These are phyloP conservation scores for Caenorhabditis plicata DNA, from an alignment of 2,888 invertebrate genomes.

Conservation along the genomic window DNA sequence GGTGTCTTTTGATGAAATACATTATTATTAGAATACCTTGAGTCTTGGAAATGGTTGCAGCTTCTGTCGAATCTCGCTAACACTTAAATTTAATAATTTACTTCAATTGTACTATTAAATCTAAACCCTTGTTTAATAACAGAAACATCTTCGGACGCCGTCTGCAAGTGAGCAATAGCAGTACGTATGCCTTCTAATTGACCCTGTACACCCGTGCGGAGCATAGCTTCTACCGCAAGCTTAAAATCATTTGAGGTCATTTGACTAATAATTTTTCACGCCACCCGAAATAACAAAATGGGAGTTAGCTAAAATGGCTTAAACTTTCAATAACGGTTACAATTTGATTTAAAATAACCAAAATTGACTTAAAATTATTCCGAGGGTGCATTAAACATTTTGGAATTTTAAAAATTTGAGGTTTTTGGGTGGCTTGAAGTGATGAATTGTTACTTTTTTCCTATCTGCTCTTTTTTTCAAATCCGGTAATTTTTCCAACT, in stretches of 20 bases:
- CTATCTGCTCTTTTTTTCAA: constrained; percentile 68
- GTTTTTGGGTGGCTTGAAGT: too few species aligned
- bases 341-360: too few species aligned
- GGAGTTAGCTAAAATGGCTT: too few species aligned
- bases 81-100: constrained; percentile 68
- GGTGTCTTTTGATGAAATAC: too few species aligned
- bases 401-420: too few species aligned
- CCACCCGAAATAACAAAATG: too few species aligned
- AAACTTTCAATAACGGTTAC: too few species aligned
- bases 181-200: constrained; percentile 93
- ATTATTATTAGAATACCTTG: too few species aligned
- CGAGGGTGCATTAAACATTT: too few species aligned
- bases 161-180: constrained; percentile 85
- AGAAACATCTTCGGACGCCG: constrained; percentile 80
- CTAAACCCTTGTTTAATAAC: constrained; percentile 73
- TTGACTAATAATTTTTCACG: too few species aligned
- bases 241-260: constrained; percentile 67
- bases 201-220: constrained; percentile 97
- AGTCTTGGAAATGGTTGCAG: constrained; percentile 80
- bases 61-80: constrained; percentile 78
- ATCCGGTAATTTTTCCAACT: constrained; percentile 80
- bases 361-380: too few species aligned
- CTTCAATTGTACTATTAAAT: neutral
- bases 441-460: constrained; percentile 68
- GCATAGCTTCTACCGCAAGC: constrained; percentile 86